Conservation (phyloP, 1,140 invertebrate species). For the Macrotrachela quadricornifera region DNA sequence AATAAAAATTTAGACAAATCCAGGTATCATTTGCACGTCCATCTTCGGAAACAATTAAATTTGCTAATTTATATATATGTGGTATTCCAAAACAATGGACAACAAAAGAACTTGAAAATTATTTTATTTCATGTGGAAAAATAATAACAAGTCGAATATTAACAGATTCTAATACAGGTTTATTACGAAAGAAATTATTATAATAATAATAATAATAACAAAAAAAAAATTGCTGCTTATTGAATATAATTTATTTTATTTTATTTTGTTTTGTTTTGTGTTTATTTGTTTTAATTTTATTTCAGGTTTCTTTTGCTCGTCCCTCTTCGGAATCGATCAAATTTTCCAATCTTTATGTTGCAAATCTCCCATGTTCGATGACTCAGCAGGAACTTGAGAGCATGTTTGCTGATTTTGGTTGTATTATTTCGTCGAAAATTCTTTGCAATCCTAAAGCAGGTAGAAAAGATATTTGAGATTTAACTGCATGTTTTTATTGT, state of each 20-base stretch:
- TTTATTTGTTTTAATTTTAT: slow-evolving; percentile 13
- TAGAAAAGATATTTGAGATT: slow-evolving; percentile 34
- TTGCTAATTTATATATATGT: slow-evolving; percentile 9
- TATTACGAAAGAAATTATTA: not conserved
- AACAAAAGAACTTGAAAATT: not conserved
- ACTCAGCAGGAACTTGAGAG: slow-evolving; percentile 85
- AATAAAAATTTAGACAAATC: not conserved
- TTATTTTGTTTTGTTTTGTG: no score
- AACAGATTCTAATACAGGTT: slow-evolving; percentile 4
- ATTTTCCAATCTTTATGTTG: slow-evolving; percentile 94
- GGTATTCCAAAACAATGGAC: not conserved
- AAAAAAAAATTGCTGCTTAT: no score
- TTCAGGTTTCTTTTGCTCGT: slow-evolving; percentile 80
- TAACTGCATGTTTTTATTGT: no score
- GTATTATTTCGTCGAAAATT: slow-evolving; percentile 93
- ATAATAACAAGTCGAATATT: slow-evolving; percentile 5
- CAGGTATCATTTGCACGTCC: slow-evolving; percentile 7
- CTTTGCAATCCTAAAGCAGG: slow-evolving; percentile 90
- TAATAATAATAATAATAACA: not conserved
- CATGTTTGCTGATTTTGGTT: slow-evolving; percentile 79
- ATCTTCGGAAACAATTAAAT: slow-evolving; percentile 1
- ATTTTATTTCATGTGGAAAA: slow-evolving; percentile 4
- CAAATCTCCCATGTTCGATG: slow-evolving; percentile 90
- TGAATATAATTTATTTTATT: no score
- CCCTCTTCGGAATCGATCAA: slow-evolving; percentile 97